phyloP scores from a whole-genome alignment of 2,888 invertebrate species.

The Endomychus coccineus region DNA sequence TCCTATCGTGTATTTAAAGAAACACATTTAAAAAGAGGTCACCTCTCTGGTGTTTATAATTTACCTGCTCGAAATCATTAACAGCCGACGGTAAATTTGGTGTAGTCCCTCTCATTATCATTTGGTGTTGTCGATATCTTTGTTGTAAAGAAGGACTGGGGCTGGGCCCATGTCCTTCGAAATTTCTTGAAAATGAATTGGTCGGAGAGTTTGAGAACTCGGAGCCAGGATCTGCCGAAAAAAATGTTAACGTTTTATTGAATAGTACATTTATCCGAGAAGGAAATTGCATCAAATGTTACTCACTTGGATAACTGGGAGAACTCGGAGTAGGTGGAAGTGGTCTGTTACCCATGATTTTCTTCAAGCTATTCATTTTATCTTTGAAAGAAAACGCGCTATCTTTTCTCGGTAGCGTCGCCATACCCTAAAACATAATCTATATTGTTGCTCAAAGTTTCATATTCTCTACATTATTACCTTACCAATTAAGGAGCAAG shows the following conservation, averaged over 20 bases:
- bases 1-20: too few species aligned
- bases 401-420: constrained; percentile 35
- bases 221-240: constrained; percentile 31
- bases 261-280: not conserved
- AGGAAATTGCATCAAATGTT: not conserved
- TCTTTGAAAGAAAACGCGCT: constrained; percentile 39
- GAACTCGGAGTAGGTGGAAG: constrained; percentile 49
- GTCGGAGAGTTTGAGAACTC: constrained; percentile 32
- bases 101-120: constrained; percentile 45
- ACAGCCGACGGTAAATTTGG: constrained; percentile 39
- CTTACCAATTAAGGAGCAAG: too few species aligned
- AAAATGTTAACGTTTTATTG: not conserved
- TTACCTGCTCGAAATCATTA: constrained; percentile 37
- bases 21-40: too few species aligned
- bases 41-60: too few species aligned
- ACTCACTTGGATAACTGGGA: constrained; percentile 25
- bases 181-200: constrained; percentile 23
- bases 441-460: constrained; percentile 37
- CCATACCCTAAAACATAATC: constrained; percentile 32
- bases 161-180: constrained; percentile 29
- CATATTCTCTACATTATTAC: too few species aligned
- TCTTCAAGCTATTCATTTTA: constrained; percentile 47
- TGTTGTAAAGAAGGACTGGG: constrained; percentile 47
- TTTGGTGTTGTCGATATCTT: constrained; percentile 52
- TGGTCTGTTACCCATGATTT: constrained; percentile 46